A percentile compares a stretch with the other conserved stretches of the same genome.
Conservation (phyloP, 1,140 invertebrate genomes). For the Trigoniulus corallinus region DNA sequence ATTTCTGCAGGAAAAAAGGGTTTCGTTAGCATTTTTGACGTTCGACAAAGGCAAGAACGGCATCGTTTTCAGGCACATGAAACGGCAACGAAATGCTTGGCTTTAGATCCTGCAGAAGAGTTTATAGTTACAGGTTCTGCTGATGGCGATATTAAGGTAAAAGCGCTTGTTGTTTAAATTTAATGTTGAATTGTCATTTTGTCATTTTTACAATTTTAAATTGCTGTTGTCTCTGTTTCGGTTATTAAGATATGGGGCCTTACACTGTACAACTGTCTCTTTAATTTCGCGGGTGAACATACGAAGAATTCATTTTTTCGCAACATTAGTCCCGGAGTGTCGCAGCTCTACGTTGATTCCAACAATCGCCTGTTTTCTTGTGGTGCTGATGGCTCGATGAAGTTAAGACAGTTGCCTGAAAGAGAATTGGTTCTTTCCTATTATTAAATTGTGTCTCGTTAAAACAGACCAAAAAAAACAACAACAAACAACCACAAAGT, state of each 20-base stretch:
- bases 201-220: background rate
- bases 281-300: conserved; percentile 83
- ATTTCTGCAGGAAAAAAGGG: conserved; percentile 93
- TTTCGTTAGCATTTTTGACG: conserved; percentile 86
- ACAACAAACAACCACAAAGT: too few species aligned
- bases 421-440: conserved; percentile 25
- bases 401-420: conserved; percentile 76
- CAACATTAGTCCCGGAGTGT: conserved; percentile 89
- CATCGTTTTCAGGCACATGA: conserved; percentile 86
- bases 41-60: conserved; percentile 67
- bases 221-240: conserved; percentile 14
- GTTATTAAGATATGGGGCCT: conserved; percentile 80
- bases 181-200: background rate
- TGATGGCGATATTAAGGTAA: conserved; percentile 98
- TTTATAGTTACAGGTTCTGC: conserved; percentile 92
- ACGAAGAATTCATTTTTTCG: conserved; percentile 48
- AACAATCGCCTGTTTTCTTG: conserved; percentile 83
- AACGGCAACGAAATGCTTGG: conserved; percentile 81
- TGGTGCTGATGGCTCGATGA: conserved; percentile 96
- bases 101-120: conserved; percentile 85
- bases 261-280: conserved; percentile 62
- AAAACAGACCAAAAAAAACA: too few species aligned
- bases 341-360: conserved; percentile 78
- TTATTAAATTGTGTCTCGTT: conserved; percentile 2
- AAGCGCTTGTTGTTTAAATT: background rate